These are phyloP conservation scores for Hoplodrina blanda DNA, from an alignment of 2,888 invertebrate species.

Conservation along the genomic window DNA sequence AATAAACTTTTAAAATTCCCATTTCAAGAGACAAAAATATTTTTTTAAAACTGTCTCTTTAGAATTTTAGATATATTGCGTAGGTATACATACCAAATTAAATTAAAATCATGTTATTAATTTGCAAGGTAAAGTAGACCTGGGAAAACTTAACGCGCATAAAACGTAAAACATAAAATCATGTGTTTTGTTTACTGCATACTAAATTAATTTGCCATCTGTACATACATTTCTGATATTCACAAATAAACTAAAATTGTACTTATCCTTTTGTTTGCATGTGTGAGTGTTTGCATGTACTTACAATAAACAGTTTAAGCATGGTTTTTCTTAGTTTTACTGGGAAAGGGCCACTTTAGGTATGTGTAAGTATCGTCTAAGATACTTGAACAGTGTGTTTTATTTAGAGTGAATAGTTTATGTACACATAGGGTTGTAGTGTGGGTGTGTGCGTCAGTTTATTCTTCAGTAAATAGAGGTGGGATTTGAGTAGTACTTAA, in stretches of 20 bases:
- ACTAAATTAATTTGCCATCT: not conserved
- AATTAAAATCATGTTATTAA: too few species aligned
- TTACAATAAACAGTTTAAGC: not conserved
- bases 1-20: too few species aligned
- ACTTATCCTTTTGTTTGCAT: slow-evolving; percentile 6
- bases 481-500: not conserved
- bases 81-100: too few species aligned
- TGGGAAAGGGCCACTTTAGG: too few species aligned
- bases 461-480: not conserved
- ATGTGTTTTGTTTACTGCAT: too few species aligned
- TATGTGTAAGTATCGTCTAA: too few species aligned
- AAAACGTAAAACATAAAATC: too few species aligned
- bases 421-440: not conserved
- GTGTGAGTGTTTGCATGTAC: slow-evolving; percentile 14
- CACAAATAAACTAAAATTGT: not conserved
- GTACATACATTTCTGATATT: not conserved
- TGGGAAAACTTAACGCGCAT: too few species aligned
- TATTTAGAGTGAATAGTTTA: slow-evolving; percentile 6
- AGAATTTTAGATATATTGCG: too few species aligned
- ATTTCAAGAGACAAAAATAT: too few species aligned
- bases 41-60: too few species aligned
- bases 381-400: not conserved
- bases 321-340: not conserved
- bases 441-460: slow-evolving; percentile 1
- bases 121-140: too few species aligned